A percentile compares a stretch with the other conserved stretches of the same genome.
These are phyloP conservation scores for Copidosoma aretas DNA, from an alignment of 2,888 invertebrate genomes.

Conservation along the genomic window DNA sequence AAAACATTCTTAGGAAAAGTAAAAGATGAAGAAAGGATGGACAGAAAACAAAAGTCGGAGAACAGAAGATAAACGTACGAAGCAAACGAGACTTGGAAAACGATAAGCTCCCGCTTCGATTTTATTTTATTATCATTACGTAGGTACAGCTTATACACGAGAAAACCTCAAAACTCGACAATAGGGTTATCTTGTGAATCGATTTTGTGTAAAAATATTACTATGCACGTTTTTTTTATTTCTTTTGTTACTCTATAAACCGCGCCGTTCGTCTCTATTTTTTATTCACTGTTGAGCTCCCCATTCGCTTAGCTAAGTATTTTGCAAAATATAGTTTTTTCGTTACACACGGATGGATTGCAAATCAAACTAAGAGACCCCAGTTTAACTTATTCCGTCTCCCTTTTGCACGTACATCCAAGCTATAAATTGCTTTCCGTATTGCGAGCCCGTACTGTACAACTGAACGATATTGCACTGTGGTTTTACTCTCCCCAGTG, in stretches of 20 bases:
- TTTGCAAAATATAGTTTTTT: slow-evolving; percentile 41
- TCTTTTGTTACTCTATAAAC: slow-evolving; percentile 31
- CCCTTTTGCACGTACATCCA: slow-evolving; percentile 27
- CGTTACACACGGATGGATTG: slow-evolving; percentile 27
- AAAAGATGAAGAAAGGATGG: slow-evolving; percentile 39
- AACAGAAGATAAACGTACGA: neutral
- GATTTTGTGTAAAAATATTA: slow-evolving; percentile 58
- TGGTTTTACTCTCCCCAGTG: slow-evolving; percentile 50
- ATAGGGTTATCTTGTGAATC: slow-evolving; percentile 48
- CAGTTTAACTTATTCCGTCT: slow-evolving; percentile 13
- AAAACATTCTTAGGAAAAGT: slow-evolving; percentile 36
- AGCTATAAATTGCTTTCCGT: slow-evolving; percentile 33
- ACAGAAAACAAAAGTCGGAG: slow-evolving; percentile 37
- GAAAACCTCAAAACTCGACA: slow-evolving; percentile 42
- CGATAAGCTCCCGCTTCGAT: slow-evolving; percentile 38
- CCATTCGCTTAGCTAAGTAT: slow-evolving; percentile 24
- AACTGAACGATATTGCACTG: slow-evolving; percentile 55
- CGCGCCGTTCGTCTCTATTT: slow-evolving; percentile 41
- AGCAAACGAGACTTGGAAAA: slow-evolving; percentile 40
- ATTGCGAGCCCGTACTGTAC: slow-evolving; percentile 29
- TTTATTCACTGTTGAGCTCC: slow-evolving; percentile 12
- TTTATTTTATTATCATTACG: slow-evolving; percentile 13
- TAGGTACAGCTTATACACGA: neutral
- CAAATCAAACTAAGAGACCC: slow-evolving; percentile 23
- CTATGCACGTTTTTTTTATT: slow-evolving; percentile 40